These are phyloP conservation scores for Elysia crispata DNA, from an alignment of 2,888 invertebrate species.

Conservation along the genomic window DNA sequence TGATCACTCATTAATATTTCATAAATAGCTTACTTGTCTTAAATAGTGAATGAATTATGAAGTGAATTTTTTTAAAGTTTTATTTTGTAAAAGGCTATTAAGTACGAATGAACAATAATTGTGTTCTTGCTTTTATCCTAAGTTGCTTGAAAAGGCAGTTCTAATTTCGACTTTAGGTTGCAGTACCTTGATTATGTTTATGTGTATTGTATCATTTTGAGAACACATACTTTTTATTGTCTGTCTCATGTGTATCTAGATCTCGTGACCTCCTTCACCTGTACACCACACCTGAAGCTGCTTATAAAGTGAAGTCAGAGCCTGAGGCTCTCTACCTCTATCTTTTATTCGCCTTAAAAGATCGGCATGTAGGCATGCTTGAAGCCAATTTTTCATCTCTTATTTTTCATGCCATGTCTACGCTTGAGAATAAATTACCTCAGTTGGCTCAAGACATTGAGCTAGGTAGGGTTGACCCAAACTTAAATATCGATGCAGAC, in stretches of 20 bases:
- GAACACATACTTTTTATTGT: neutral
- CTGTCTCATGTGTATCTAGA: conserved; percentile 52
- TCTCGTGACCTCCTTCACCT: conserved; percentile 67
- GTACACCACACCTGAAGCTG: conserved; percentile 71
- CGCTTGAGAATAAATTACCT: conserved; percentile 64
- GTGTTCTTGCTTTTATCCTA: too few species aligned
- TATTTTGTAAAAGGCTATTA: too few species aligned
- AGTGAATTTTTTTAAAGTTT: too few species aligned
- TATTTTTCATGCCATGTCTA: conserved; percentile 68
- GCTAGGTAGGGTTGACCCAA: conserved; percentile 62
- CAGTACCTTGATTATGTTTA: too few species aligned
- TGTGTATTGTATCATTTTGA: too few species aligned
- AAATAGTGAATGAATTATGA: too few species aligned
- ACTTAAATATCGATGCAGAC: conserved; percentile 62
- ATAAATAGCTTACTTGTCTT: too few species aligned
- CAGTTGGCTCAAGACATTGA: conserved; percentile 70
- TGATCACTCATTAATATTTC: too few species aligned
- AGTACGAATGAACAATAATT: too few species aligned
- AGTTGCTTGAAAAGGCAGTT: too few species aligned
- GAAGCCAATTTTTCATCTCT: conserved; percentile 75
- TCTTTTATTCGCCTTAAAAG: conserved; percentile 73
- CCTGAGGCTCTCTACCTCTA: conserved; percentile 74
- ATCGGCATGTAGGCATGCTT: conserved; percentile 70
- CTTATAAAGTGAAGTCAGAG: conserved; percentile 69
- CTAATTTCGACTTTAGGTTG: too few species aligned